Base-by-base conservation (phyloP, 2,797 vertebrate species). In the Sparus aurata region DNA sequence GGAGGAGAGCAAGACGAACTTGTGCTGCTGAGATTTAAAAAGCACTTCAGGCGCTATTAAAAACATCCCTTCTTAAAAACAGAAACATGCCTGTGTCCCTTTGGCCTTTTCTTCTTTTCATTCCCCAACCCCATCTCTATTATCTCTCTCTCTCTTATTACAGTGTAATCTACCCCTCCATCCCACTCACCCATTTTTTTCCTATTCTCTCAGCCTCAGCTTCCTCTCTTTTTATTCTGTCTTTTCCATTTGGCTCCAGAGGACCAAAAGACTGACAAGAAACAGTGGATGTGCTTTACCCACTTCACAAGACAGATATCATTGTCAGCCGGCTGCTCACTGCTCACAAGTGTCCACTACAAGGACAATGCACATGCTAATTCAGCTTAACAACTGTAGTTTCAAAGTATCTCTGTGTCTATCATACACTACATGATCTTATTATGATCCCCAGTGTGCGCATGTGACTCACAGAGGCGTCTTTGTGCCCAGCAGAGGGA, bases 281-380 rank as follows among this genome's bases (percentile, higher is more conserved):
- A 38, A 16, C 52, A 50, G 43, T 12, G 46, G 20, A 22, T 60
- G 58, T 71, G 81, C 87, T 74, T 79, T 30, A 23, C 25, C 63
- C 74, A 73, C 87, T 85, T 87, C 69, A 83, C 50, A 77, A 79
- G 71, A 81, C 80, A 80, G 67, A 46, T 73, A 73, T 72, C 59
- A 67, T 49, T 79, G 76, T 75, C 47, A 25, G 69, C 50, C 46
- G n/a, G 58, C 23, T 4, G 38, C 80, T 83, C 54, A 23, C 63
- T 30, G 75, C 75, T 77, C 67, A 65, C 3, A 23, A 70, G 61
- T 58, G 73, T 86, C 83, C 85, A 82, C 75, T 69, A 68, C 75
- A 73, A 67, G 73, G 34, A 47, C 71, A 85, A 87, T 34, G 45
- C 69, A 69, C 22, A 58, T 23, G 69, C 73, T 71, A 89, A 89